A percentile compares a stretch with the other conserved stretches of the same genome.
These are phyloP conservation scores for Bombus confusus DNA, from an alignment of 1,140 invertebrate species.

Conservation along the genomic window DNA sequence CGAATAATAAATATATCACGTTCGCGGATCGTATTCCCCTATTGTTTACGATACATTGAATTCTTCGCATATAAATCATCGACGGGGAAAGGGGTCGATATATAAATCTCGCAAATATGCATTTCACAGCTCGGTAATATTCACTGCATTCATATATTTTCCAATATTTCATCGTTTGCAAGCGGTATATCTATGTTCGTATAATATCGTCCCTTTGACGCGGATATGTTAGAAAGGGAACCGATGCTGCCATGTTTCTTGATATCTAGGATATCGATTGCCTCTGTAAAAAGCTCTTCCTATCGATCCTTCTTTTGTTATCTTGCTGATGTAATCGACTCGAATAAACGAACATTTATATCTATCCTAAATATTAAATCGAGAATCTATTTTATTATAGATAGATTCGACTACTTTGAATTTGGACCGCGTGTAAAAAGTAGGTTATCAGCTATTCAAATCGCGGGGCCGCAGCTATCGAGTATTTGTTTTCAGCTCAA, in stretches of 20 bases:
- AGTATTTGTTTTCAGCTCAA: too few relatives aligned
- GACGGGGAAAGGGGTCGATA: not conserved
- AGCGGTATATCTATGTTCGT: not conserved
- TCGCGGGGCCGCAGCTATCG: too few relatives aligned
- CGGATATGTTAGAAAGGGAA: not conserved
- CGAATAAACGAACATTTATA: too few relatives aligned
- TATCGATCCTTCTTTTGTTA: not conserved
- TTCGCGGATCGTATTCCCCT: slow-evolving; percentile 2
- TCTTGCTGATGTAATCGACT: not conserved
- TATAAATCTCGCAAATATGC: slow-evolving; percentile 60
- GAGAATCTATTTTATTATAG: too few relatives aligned
- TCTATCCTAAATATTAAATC: too few relatives aligned
- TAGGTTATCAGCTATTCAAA: too few relatives aligned
- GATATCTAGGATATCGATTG: not conserved
- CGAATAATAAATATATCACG: slow-evolving; percentile 41
- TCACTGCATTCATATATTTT: slow-evolving; percentile 23
- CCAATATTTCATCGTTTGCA: slow-evolving; percentile 47
- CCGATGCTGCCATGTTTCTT: not conserved
- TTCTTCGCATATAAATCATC: slow-evolving; percentile 34
- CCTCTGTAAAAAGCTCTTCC: not conserved
- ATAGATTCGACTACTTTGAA: too few relatives aligned
- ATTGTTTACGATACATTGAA: slow-evolving; percentile 42
- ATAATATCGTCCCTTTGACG: slow-evolving; percentile 39
- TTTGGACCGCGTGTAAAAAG: too few relatives aligned
- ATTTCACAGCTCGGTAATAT: slow-evolving; percentile 51